Evolutionary conservation across 2,888 invertebrate genomes (phyloP), one percentile per base, ranked within the genome.

Genomic region (Gnatocerus cornutus): DNA sequence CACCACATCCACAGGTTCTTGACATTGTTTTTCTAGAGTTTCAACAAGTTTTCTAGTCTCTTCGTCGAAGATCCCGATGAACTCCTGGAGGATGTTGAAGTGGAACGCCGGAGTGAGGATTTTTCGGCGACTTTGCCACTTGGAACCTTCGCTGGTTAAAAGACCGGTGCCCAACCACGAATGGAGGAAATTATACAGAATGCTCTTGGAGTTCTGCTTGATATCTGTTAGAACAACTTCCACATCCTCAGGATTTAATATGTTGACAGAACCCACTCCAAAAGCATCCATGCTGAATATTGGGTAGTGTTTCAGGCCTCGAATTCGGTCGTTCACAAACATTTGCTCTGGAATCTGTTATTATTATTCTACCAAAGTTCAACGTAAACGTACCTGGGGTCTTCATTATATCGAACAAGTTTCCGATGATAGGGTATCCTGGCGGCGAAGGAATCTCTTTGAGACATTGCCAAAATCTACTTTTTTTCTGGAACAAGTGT

Each of bases 61-160:
- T 46, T 84, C 79, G 10, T 77, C 73, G 46, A 86, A 84, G 9
- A 83, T 69, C 1, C 78, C 75, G 3, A 80, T 62, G 65, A 84
- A 85, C 50, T 84, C 78, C 68, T 80, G 79, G 1, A 86, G 71
- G 50, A 86, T 78, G 62, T 81, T 84, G 66, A 84, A 86, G 65
- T 86, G 85, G 71, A 86, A 86, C 0, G 85, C 82, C 0, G 85
- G 83, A 0, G 85, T 85, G 10, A 86, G 69, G 55, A 85, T 82
- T 75, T 83, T 85, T 10, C 86, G 73, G 52, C 86, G 77, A 0
- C 39, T 46, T n/a, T 83, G 83, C 86, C 86, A 86, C 66, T 86
- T 86, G 2, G 16, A 46, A 1, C 83, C 86, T 1, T 8, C 14
- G 39, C 68, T 63, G 8, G 68, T 68, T 30, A 68, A 56, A 12